Evolutionary conservation across 2,113 vertebrate species (phyloP).

Genomic region (Pardalotus punctatus): DNA sequence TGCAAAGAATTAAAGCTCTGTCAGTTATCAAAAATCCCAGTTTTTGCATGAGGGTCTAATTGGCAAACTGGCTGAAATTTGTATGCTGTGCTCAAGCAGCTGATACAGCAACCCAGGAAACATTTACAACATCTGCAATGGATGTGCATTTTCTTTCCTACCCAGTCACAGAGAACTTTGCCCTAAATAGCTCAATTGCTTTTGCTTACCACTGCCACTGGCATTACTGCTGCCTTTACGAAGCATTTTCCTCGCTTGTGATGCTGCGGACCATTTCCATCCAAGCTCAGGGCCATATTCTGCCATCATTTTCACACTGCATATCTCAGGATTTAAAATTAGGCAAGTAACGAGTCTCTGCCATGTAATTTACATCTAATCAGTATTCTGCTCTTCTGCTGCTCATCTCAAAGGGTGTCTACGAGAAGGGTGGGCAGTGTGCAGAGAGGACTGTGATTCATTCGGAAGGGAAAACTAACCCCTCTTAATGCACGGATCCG

Average conservation of each 20-base stretch:
- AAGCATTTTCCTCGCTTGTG: conserved; percentile 40
- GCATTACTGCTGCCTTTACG: conserved; percentile 32
- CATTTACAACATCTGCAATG: neutral
- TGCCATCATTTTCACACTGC: conserved; percentile 54
- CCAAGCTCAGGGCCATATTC: conserved; percentile 55
- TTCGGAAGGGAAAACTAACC: conserved; percentile 18
- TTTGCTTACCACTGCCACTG: neutral
- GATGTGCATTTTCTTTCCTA: neutral
- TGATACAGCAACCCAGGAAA: neutral
- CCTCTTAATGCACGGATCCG: neutral
- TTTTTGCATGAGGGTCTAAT: neutral
- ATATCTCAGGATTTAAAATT: conserved; percentile 64
- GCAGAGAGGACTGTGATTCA: conserved; percentile 32
- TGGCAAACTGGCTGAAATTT: conserved; percentile 13
- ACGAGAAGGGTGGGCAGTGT: conserved; percentile 36
- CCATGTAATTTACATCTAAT: conserved; percentile 62
- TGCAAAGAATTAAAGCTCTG: neutral
- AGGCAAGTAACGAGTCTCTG: conserved; percentile 59
- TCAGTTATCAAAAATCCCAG: conserved; percentile 16
- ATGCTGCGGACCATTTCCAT: conserved; percentile 43
- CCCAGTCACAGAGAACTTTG: conserved; percentile 2
- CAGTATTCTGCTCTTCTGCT: conserved; percentile 54
- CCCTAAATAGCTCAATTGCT: conserved; percentile 24
- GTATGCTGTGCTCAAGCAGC: neutral
- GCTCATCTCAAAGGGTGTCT: conserved; percentile 46